Evolutionary conservation across 2,113 vertebrate species (phyloP).

Genomic region (Mionectes macconnelli): DNA sequence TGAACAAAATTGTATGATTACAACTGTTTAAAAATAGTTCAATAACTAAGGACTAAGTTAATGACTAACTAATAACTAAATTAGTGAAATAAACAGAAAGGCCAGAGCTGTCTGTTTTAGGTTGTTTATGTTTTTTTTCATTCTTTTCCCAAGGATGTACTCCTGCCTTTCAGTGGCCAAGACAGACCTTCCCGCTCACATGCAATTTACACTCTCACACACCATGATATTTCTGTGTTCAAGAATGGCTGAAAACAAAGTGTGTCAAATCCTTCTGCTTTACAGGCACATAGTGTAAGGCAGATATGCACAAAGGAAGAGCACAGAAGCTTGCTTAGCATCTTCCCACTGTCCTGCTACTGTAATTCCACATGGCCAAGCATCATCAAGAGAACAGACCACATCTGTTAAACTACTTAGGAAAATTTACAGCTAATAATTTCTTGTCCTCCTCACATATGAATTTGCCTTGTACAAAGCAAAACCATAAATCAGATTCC

Average conservation of each 20-base stretch:
- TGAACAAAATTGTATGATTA: constrained; percentile 6
- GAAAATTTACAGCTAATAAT: background rate
- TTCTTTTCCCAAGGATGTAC: background rate
- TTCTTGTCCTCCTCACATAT: background rate
- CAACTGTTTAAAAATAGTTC: background rate
- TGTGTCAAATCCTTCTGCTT: background rate
- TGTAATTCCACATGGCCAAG: background rate
- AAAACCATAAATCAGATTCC: background rate
- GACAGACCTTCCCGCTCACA: background rate
- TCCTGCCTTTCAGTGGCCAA: background rate
- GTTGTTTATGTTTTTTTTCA: fast-evolving
- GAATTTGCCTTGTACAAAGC: background rate
- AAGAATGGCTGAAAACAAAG: background rate
- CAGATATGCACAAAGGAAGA: background rate
- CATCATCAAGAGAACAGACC: background rate
- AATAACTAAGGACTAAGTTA: background rate
- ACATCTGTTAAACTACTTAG: background rate
- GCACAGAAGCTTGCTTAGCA: background rate
- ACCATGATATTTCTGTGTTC: background rate
- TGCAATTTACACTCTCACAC: background rate
- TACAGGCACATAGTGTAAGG: background rate
- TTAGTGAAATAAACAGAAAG: background rate
- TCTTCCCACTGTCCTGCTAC: background rate
- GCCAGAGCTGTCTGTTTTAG: background rate
- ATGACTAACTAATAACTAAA: background rate